Percentiles rank a stretch among this genome's conserved stretches.
Evolutionary conservation across 2,113 vertebrate genomes (phyloP).

Genomic region (Callocephalon fimbriatum): DNA sequence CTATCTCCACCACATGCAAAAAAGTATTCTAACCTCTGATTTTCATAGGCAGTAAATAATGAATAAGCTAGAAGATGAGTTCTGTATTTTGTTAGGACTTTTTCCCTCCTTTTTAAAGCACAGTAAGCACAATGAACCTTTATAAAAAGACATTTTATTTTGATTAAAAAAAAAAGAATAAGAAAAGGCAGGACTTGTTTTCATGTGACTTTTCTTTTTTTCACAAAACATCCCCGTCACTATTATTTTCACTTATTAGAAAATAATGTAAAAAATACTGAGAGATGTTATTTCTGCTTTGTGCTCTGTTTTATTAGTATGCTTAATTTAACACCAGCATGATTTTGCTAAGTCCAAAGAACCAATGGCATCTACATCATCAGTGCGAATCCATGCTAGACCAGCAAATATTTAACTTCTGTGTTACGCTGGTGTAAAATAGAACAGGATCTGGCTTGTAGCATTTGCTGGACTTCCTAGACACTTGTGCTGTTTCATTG

Average conservation of each 20-base stretch:
- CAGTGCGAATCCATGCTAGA: not conserved
- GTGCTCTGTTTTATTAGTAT: not conserved
- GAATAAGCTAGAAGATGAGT: not conserved
- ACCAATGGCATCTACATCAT: not conserved
- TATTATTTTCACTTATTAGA: not conserved
- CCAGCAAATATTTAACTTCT: not conserved
- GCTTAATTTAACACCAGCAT: not conserved
- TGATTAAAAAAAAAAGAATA: not conserved
- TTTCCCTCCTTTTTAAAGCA: not conserved
- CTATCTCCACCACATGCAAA: not conserved
- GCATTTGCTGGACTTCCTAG: not conserved
- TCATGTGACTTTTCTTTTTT: not conserved
- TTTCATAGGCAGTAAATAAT: not conserved
- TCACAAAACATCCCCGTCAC: not conserved
- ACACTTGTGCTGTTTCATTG: not conserved
- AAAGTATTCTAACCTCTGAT: not conserved
- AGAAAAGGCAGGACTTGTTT: not conserved
- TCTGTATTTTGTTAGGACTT: not conserved
- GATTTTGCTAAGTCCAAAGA: not conserved
- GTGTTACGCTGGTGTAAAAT: not conserved
- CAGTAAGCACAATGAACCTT: not conserved
- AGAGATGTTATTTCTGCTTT: not conserved
- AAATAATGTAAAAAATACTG: not conserved
- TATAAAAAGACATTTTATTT: not conserved
- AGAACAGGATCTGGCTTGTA: not conserved